These are phyloP conservation scores for Glossophaga mutica DNA, from an alignment of 2,797 vertebrate species.

Conservation along the genomic window DNA sequence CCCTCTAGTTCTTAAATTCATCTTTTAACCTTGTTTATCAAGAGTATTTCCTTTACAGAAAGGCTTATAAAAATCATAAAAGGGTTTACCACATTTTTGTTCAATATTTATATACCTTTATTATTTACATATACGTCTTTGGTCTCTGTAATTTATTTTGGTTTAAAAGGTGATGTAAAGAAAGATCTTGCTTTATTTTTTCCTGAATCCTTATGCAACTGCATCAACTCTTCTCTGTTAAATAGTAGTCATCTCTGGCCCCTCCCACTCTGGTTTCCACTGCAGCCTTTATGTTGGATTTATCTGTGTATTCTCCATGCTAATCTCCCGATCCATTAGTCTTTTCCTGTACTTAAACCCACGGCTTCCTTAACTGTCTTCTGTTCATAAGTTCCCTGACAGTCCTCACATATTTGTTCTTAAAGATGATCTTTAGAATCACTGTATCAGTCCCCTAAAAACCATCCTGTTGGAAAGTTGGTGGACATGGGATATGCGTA, in stretches of 20 bases:
- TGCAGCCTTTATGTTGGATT: not conserved
- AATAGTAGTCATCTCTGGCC: not conserved
- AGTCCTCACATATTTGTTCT: not conserved
- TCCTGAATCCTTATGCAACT: not conserved
- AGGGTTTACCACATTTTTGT: conserved; percentile 5
- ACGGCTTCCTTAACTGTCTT: not conserved
- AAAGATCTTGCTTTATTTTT: not conserved
- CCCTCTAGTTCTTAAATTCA: not conserved
- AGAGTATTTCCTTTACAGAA: conserved; percentile 26
- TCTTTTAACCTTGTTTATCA: conserved; percentile 14
- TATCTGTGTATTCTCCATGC: not conserved
- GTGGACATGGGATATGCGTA: not conserved
- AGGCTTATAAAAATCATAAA: conserved; percentile 7
- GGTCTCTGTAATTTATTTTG: conserved; percentile 27
- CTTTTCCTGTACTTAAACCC: not conserved
- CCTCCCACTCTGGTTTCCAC: not conserved
- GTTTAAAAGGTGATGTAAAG: conserved; percentile 14
- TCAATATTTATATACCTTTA: not conserved
- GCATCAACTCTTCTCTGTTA: not conserved
- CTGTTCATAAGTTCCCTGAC: not conserved
- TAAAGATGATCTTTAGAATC: not conserved
- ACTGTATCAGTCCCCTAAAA: not conserved
- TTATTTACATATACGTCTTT: conserved; percentile 34
- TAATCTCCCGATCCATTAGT: not conserved
- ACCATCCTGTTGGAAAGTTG: not conserved